phyloP scores from a whole-genome alignment of 2,113 vertebrate genomes.

The Arizona elegans region DNA sequence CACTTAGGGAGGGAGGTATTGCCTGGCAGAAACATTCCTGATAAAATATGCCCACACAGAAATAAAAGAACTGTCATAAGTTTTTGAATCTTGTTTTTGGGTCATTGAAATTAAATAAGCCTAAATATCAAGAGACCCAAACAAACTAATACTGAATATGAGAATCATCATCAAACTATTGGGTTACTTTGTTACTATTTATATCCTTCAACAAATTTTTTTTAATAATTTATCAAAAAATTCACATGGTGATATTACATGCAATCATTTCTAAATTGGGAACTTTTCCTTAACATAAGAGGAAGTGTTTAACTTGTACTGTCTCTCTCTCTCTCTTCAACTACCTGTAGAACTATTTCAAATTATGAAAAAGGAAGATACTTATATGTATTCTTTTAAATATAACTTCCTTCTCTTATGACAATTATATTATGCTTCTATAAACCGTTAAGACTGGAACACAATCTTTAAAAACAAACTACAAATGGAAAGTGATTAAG shows the following conservation, averaged over 20 bases:
- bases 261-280: background rate
- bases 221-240: background rate
- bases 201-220: background rate
- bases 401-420: background rate
- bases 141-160: background rate
- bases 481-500: background rate
- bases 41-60: background rate
- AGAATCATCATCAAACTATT: background rate
- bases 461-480: background rate
- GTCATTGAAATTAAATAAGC: background rate
- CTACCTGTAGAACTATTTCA: background rate
- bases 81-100: background rate
- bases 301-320: background rate
- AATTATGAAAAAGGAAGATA: background rate
- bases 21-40: background rate
- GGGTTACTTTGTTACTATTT: background rate
- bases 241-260: background rate
- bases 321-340: background rate
- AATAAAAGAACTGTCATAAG: background rate
- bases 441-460: background rate
- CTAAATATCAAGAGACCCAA: background rate
- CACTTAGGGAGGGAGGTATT: background rate
- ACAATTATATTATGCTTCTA: background rate
- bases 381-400: background rate
- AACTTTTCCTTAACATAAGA: background rate